Conservation (phyloP, 2,888 invertebrate genomes). For the Gasteruption jaculator region DNA sequence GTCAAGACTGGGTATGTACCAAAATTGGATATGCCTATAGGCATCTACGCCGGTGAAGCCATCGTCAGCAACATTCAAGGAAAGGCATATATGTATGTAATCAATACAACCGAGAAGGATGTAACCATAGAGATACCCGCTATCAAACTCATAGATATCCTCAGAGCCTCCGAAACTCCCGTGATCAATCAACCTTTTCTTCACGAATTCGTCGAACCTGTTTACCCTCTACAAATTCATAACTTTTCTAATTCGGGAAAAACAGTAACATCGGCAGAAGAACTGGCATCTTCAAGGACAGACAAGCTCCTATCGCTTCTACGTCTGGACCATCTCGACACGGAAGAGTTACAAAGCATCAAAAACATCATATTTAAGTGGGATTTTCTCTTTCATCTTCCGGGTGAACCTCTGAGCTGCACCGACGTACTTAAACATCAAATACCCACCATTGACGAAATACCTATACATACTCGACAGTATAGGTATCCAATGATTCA, state of each 20-base stretch:
- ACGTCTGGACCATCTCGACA: constrained; percentile 10
- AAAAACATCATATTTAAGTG: constrained; percentile 5
- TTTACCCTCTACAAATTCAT: no score
- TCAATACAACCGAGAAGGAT: constrained; percentile 15
- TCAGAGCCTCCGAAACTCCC: no score
- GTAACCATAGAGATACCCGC: constrained; percentile 14
- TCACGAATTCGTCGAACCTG: no score
- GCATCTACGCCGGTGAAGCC: constrained; percentile 15
- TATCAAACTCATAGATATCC: no score
- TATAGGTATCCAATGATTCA: constrained; percentile 12
- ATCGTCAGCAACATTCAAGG: constrained; percentile 16
- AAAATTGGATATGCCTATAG: constrained; percentile 4
- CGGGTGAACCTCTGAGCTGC: constrained; percentile 5
- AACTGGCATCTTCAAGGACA: no score
- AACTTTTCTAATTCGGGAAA: no score
- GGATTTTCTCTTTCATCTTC: constrained; percentile 9
- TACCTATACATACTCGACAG: constrained; percentile 13
- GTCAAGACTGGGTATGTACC: constrained; percentile 18
- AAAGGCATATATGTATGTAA: constrained; percentile 16
- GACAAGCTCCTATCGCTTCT: constrained; percentile 2
- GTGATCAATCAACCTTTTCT: no score
- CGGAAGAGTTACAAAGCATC: constrained; percentile 11
- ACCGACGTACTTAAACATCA: constrained; percentile 9
- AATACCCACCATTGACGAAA: constrained; percentile 4
- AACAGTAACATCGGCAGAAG: no score